Base-by-base conservation (phyloP, 1,140 invertebrate genomes). In the Danaus melanippus region DNA sequence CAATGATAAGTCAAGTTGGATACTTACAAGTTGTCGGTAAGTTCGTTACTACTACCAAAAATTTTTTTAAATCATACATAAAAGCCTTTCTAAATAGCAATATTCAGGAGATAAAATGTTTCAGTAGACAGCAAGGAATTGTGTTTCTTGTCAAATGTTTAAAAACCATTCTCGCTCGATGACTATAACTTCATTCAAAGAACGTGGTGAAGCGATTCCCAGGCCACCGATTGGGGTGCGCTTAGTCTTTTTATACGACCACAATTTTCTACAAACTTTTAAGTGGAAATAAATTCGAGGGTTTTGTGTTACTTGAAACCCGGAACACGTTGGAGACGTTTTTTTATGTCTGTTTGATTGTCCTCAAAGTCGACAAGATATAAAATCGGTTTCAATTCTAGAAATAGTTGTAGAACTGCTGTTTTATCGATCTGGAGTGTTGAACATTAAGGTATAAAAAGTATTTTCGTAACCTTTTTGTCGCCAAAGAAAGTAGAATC, bases 11-110 rank as follows among this genome's bases (percentile, higher is more conserved):
- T 74, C 95, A 96, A 91, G 94, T 96, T 9, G 97, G 96, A 53
- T 97, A 95, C 79, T 90, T 98, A 6, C 94, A 97, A 89, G 95
- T 98, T 58, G 95, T 97, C 48, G 96, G 97, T 98, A 83, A 92
- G 93, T 90, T 42, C 8, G 12, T 46, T 46, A 10, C 12, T 10
- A 17, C 8, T 17, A 46, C 11, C 45, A 9, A 12, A 15, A 47
- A n/a, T 50, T 15, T 39, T 17, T 50, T n/a, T 42, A 5, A 10
- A 17, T 50, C 42, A 42, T 15, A 2, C 40, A 50, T 50, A 6
- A 42, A 10, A 41, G 40, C 41, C 21, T 8, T 21, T 32, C 21
- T 32, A 2, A 50, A 50, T 50, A 48, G 7, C 7, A 32, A 32
- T 32, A 32, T 32, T 32, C 7, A 32, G 21, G 4, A 32, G 21